These are phyloP conservation scores for Episyrphus balteatus DNA, from an alignment of 1,140 invertebrate species.

Conservation along the genomic window DNA sequence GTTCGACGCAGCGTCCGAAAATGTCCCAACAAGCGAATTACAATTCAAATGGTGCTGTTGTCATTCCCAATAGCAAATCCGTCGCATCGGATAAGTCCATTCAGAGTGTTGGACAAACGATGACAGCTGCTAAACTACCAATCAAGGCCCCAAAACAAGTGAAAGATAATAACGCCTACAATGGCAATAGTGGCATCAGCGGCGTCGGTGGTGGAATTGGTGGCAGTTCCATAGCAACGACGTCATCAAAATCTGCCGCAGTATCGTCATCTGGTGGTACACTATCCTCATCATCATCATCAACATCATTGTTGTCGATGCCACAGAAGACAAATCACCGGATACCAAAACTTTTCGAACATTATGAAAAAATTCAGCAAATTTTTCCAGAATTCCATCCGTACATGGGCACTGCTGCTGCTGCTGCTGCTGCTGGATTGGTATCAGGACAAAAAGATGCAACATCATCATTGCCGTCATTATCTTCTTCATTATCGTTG, in stretches of 20 bases:
- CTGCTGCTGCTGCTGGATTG: no score
- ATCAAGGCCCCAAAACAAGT: conserved; percentile 47
- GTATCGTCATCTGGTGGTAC: conserved; percentile 14
- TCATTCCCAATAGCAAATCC: not conserved
- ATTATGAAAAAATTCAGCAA: conserved; percentile 60
- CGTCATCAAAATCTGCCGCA: conserved; percentile 20
- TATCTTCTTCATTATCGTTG: no score
- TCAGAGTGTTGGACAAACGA: conserved; percentile 4
- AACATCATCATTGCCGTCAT: not conserved
- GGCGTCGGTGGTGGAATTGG: not conserved
- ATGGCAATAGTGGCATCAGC: conserved; percentile 24
- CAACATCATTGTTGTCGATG: not conserved
- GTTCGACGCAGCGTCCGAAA: conserved; percentile 5
- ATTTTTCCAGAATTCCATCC: conserved; percentile 61
- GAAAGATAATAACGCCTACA: conserved; percentile 39
- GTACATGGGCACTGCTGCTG: conserved; percentile 15
- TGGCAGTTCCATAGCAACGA: conserved; percentile 22
- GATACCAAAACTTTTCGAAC: conserved; percentile 60
- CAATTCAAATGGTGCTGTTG: not conserved
- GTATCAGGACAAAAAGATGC: conserved; percentile 5
- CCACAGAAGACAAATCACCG: conserved; percentile 13
- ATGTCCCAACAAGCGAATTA: not conserved
- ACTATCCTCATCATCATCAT: not conserved
- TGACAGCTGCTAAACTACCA: conserved; percentile 12
- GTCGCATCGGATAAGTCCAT: not conserved